phyloP scores from a whole-genome alignment of 2,113 vertebrate genomes.

The Onychorhynchus coronatus region DNA sequence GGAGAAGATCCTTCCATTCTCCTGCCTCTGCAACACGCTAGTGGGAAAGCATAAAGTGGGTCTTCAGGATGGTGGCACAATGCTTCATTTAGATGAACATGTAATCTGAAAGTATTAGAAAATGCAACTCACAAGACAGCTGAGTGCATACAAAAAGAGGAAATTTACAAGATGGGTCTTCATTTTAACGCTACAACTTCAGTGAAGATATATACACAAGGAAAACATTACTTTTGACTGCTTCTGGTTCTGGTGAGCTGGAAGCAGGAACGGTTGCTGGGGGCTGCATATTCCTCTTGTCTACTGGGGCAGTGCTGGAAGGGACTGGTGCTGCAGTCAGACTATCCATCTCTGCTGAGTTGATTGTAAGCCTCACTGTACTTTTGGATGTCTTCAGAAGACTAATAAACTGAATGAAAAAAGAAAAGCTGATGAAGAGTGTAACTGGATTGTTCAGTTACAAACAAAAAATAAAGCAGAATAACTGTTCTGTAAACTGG shows the following conservation, averaged over 20 bases:
- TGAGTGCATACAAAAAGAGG: not conserved
- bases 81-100: not conserved
- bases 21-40: not conserved
- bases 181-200: not conserved
- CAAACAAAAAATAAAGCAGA: not conserved
- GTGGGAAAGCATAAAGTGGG: not conserved
- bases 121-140: not conserved
- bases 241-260: constrained; percentile 75
- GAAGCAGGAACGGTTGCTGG: not conserved
- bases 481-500: not conserved
- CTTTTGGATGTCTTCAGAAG: constrained; percentile 78
- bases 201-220: not conserved
- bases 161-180: not conserved
- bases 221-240: constrained; percentile 76
- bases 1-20: not conserved
- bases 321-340: constrained; percentile 19
- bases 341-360: constrained; percentile 56
- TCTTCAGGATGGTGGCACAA: not conserved
- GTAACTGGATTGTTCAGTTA: not conserved
- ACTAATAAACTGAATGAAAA: constrained; percentile 76
- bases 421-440: not conserved
- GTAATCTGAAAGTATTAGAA: not conserved
- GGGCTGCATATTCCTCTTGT: constrained; percentile 50
- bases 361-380: constrained; percentile 79
- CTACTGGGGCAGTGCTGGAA: not conserved